Conservation (phyloP, 35 echinoderm and acorn worm genomes). For the Apostichopus parvimensis region DNA sequence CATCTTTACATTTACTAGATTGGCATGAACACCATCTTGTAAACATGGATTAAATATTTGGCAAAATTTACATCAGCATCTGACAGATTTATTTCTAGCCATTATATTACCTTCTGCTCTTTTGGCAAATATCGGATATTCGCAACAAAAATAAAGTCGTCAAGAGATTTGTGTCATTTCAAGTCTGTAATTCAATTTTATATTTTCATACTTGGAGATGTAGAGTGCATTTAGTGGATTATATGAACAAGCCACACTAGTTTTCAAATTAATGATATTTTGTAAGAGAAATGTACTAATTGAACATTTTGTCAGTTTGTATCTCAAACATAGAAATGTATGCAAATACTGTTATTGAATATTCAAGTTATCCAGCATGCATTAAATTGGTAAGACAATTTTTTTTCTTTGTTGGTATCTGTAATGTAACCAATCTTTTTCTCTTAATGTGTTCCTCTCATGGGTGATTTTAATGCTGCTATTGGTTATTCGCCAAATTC, state of each 20-base stretch:
- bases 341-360: no score
- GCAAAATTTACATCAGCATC: neutral
- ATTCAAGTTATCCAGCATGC: no score
- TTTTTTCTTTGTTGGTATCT: no score
- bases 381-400: no score
- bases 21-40: neutral
- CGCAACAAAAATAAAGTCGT: neutral
- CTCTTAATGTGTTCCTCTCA: no score
- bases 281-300: no score
- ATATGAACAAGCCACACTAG: neutral
- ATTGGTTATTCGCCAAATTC: no score
- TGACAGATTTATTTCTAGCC: neutral
- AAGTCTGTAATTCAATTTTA: neutral
- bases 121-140: conserved; percentile 8
- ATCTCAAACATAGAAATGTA: no score
- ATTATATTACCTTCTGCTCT: neutral
- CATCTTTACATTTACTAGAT: neutral
- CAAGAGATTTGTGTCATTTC: neutral
- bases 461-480: no score
- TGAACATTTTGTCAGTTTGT: no score
- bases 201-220: neutral
- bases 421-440: no score
- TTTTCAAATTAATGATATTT: no score
- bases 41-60: conserved; percentile 19
- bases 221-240: neutral